phyloP scores from a whole-genome alignment of 2,797 vertebrate species.

The Ctenochaetus hawaiiensis region DNA sequence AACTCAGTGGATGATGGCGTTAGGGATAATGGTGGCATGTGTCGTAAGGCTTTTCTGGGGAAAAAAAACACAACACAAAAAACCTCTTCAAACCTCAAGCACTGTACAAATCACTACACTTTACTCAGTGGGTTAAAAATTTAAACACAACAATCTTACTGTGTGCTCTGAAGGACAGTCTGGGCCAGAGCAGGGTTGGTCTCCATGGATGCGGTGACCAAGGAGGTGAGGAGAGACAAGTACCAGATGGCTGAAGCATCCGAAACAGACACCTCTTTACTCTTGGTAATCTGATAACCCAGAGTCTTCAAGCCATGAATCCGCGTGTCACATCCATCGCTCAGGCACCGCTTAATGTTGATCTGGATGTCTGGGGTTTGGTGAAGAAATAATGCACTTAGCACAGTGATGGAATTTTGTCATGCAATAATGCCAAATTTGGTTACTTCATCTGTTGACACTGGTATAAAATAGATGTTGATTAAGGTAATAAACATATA shows the following conservation, averaged over 20 bases:
- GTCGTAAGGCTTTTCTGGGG: conserved; percentile 94
- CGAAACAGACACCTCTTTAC: conserved; percentile 93
- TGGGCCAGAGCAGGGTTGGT: conserved; percentile 94
- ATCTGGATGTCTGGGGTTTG: conserved; percentile 93
- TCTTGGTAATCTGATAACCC: conserved; percentile 95
- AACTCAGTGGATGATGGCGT: conserved; percentile 92
- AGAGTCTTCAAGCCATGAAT: conserved; percentile 95
- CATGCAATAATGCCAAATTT: background rate
- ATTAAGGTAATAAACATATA: background rate
- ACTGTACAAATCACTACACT: background rate
- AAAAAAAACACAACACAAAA: conserved; percentile 8
- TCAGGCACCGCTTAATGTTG: conserved; percentile 97
- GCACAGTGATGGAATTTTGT: conserved; percentile 28
- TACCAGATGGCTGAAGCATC: conserved; percentile 99
- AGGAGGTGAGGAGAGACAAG: conserved; percentile 95
- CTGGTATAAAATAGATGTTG: background rate
- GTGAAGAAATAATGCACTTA: conserved; percentile 37
- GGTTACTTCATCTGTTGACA: background rate
- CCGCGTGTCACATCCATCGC: conserved; percentile 96
- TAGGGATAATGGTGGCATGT: conserved; percentile 96
- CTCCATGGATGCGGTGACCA: conserved; percentile 98
- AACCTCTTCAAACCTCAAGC: background rate
- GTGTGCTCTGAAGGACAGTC: conserved; percentile 95
- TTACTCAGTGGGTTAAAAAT: background rate
- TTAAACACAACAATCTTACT: conserved; percentile 80